Evolutionary conservation across 2,797 vertebrate genomes (phyloP), one percentile per base, ranked within the genome.

Genomic region (Phataginus tetradactyla): DNA sequence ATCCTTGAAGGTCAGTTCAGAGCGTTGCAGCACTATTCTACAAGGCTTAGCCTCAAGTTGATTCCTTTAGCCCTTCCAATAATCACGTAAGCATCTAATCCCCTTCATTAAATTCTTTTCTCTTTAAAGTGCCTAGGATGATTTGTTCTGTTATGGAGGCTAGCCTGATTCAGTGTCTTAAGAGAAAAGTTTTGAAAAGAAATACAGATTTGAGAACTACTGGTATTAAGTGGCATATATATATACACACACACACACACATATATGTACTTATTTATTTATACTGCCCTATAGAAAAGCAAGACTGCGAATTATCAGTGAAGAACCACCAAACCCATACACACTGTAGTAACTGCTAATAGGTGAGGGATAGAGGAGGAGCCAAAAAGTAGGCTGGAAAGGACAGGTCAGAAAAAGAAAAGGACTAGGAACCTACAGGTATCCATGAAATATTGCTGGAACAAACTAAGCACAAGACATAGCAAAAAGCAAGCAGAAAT

Each of bases 401-500:
- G 53, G 53, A 84, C 5, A 66, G 1, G n/a, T 84, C 71, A 74
- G 14, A n/a, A 75, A 77, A 72, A 57, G 4, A 78, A 29, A 86
- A 57, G 18, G 23, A 89, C 6, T 14, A 71, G 5, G 57, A 39
- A 55, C 53, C 27, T 34, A 55, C 1, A 34, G 49, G 21, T n/a
- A 83, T 5, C 49, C 53, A 78, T 59, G 25, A 94, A 83, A 61
- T 66, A 14, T 42, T 80, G 29, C 10, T 83, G 11, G 77, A 29
- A 86, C 66, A 23, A 95, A 93, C 20, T 34, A 85, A 80, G 17
- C 39, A 95, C 6, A 96, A 95, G 79, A 64, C 7, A 61, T 3
- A 61, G 45, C 39, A 77, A 90, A 90, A 95, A 69, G 34, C 17
- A 90, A 14, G 34, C n/a, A 89, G 45, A 91, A 89, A 92, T 68